Evolutionary conservation across 2,113 vertebrate genomes (phyloP), one percentile per base, ranked within the genome.

Genomic region (Micromys minutus): DNA sequence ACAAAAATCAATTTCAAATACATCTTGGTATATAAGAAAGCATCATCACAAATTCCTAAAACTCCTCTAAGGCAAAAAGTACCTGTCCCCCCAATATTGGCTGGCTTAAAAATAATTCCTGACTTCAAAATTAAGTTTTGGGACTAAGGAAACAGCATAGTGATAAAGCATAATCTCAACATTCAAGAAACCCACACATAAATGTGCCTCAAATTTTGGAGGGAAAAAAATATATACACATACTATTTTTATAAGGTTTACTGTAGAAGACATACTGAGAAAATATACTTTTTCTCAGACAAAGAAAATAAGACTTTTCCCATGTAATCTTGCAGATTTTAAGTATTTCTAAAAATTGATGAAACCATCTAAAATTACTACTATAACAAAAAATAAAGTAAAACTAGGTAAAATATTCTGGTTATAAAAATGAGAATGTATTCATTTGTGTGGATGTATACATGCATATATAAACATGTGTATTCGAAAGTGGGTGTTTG

Each of bases 101-200:
- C 81, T 84, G 21, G 42, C 72, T 81, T 95, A 67, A 80, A 88
- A 94, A 90, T 77, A 95, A 91, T 71, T 94, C 61, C 6, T 21
- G 55, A 69, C 71, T 89, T 93, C 74, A 57, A 93, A 97, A 67
- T 80, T 77, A 81, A 72, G 7, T 67, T 77, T 59, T 69, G 21
- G 45, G 19, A 24, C 31, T 39, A 21, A 36, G 42, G 8, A 34
- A 13, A 26, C 5, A 89, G 7, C 36, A 52, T 77, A 83, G 36
- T 63, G 36, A 22, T 26, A 94, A 26, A 50, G 31, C 3, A 13
- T 47, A 17, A 61, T 2, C 34, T 74, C 22, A 74, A 36, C 21
- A 61, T 74, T 52, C 5, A n/a, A 63, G 21, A 50, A 15, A 8
- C 26, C 36, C 36, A 80, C 52, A 65, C 83, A 67, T 1, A 1